Evolutionary conservation across 2,888 invertebrate species (phyloP), one percentile per base, ranked within the genome.

Genomic region (Bruchidius siliquastri): DNA sequence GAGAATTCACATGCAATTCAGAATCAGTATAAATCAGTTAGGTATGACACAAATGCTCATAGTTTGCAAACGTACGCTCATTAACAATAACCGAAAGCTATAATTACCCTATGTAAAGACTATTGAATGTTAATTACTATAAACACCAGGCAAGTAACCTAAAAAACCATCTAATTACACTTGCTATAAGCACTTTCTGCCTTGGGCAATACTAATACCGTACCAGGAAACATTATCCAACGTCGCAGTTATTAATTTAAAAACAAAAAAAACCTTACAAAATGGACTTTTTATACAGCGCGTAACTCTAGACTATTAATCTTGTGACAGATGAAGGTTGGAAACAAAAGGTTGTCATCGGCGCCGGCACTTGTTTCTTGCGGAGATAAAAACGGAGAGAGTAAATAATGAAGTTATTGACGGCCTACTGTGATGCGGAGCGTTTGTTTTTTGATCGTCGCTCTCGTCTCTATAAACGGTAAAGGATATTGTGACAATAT

Each of bases 351-450:
- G 49, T 49, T 49, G 49, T 49, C 49, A 49, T 49, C 49, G 49
- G 49, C 49, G 49, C 49, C 49, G 49, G 49, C 49, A 49, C 49
- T 49, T 49, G 49, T 13, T 49, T 49, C 49, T 49, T 49, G 6
- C 18, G 49, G 6, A 4, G 49, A 49, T 49, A 49, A 49, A 49
- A 26, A 49, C 3, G 49, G 13, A 3, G 49, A 13, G 49, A 49
- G 49, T 77, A 75, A 77, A 74, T 76, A 75, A 77, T 75, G 76
- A 74, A 77, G 75, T 77, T 77, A 73, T 77, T 74, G 77, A 77
- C 74, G 76, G 49, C 49, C 49, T 49, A 49, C 49, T 49, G 18
- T 1, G 49, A 49, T 13, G 18, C 0, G 1, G 18, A 49, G 49
- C 49, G 49, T 3, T 49, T 49, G 49, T 49, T 49, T 49, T 49